phyloP scores from a whole-genome alignment of 2,797 vertebrate genomes.

The Periophthalmus magnuspinnatus region DNA sequence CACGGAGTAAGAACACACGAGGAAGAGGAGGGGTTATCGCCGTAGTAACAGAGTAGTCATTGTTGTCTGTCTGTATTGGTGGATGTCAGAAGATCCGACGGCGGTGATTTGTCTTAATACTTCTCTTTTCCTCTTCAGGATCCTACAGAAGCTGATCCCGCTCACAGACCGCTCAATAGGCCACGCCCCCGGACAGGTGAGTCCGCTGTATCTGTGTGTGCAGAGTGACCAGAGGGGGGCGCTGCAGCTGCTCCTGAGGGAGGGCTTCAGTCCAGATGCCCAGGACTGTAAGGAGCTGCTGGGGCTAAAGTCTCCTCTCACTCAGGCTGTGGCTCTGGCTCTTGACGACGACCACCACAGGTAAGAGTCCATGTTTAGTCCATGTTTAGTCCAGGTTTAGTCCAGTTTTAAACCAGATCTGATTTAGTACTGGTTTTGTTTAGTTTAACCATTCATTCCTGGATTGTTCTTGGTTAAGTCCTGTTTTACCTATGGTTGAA shows the following conservation, averaged over 20 bases:
- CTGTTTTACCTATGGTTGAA: too few relatives aligned
- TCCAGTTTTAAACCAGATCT: too few relatives aligned
- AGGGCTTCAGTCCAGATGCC: conserved; percentile 87
- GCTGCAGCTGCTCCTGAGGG: conserved; percentile 72
- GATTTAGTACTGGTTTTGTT: too few relatives aligned
- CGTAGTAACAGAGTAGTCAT: too few relatives aligned
- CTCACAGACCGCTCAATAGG: conserved; percentile 82
- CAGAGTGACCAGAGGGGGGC: conserved; percentile 55
- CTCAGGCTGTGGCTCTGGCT: conserved; percentile 24
- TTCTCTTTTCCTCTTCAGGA: conserved; percentile 59
- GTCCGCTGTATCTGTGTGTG: conserved; percentile 88
- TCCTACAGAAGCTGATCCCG: conserved; percentile 82
- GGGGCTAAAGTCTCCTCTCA: conserved; percentile 48
- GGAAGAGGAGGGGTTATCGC: too few relatives aligned
- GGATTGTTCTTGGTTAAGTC: neutral
- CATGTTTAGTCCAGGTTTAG: neutral
- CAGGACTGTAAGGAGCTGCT: conserved; percentile 76
- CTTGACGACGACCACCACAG: conserved; percentile 21
- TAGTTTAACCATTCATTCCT: too few relatives aligned
- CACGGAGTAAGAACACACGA: conserved; percentile 64
- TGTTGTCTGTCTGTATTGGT: too few relatives aligned
- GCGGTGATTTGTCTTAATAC: neutral
- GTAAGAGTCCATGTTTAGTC: conserved; percentile 20
- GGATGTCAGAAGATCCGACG: too few relatives aligned
- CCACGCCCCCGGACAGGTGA: conserved; percentile 79